Conservation (phyloP, 1,140 invertebrate genomes). For the Aphaenogaster rudis region DNA sequence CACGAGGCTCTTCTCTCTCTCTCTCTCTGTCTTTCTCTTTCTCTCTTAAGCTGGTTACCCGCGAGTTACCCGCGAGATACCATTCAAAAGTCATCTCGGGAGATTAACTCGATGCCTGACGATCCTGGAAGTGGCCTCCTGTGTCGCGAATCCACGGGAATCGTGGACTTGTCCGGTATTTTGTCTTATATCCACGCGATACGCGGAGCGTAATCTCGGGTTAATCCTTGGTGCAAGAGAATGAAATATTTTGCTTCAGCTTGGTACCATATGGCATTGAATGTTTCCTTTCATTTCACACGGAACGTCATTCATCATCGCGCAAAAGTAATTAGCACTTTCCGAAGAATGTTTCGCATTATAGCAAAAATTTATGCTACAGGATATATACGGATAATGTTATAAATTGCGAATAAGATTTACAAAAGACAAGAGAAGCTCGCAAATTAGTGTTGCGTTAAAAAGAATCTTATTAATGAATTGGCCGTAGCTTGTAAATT, state of each 20-base stretch:
- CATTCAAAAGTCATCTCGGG: slow-evolving; percentile 48
- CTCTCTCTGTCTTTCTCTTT: slow-evolving; percentile 1
- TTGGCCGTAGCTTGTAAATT: not conserved
- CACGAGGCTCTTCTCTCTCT: slow-evolving; percentile 32
- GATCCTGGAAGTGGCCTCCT: not conserved
- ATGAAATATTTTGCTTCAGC: not conserved
- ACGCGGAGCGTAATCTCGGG: not conserved
- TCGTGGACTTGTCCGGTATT: not conserved
- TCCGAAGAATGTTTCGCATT: not conserved
- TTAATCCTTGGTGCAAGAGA: slow-evolving; percentile 1
- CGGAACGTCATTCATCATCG: not conserved
- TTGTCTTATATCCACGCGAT: not conserved
- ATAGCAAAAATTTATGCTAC: not conserved
- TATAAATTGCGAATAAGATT: not conserved
- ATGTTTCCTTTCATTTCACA: not conserved
- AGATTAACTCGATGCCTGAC: slow-evolving; percentile 39
- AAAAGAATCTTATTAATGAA: not conserved
- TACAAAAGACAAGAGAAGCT: not conserved
- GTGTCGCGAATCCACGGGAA: slow-evolving; percentile 12
- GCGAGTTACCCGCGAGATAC: slow-evolving; percentile 33
- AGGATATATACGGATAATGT: not conserved
- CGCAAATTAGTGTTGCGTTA: not conserved
- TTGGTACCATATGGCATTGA: not conserved
- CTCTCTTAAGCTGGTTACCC: not conserved
- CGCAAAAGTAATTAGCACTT: not conserved